These are phyloP conservation scores for Gadopsis marmoratus DNA, from an alignment of 2,797 vertebrate species.

Conservation along the genomic window DNA sequence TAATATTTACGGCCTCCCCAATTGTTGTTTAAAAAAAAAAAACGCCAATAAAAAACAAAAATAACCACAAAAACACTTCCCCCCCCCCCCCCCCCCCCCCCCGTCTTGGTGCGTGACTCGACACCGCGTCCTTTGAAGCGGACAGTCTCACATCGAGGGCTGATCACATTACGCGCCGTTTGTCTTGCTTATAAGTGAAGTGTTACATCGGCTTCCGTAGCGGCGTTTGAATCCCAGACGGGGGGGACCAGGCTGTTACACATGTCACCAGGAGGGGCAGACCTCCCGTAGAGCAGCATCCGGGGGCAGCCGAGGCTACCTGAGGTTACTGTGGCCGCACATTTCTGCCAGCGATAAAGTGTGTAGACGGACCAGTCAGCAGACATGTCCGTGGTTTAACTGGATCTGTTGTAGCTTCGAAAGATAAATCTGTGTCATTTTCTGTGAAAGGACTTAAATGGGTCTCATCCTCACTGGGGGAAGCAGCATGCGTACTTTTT, in stretches of 20 bases:
- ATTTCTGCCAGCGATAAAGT: background rate
- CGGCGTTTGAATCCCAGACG: slow-evolving; percentile 56
- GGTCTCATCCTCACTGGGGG: too few relatives aligned
- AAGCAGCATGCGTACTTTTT: background rate
- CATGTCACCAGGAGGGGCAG: slow-evolving; percentile 37
- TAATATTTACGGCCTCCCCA: too few relatives aligned
- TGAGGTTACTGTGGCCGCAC: background rate
- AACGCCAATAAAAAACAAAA: too few relatives aligned
- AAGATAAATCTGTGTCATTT: background rate
- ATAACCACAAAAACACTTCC: too few relatives aligned
- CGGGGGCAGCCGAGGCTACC: slow-evolving; percentile 49
- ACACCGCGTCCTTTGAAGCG: slow-evolving; percentile 75
- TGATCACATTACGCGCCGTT: slow-evolving; percentile 82
- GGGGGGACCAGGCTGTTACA: slow-evolving; percentile 39
- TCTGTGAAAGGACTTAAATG: background rate
- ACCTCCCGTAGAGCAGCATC: slow-evolving; percentile 55
- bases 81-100: too few relatives aligned
- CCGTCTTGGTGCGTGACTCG: slow-evolving; percentile 66
- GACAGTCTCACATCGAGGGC: slow-evolving; percentile 64
- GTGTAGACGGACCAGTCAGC: background rate
- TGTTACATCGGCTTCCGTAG: slow-evolving; percentile 74
- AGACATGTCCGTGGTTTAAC: background rate
- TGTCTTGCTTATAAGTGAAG: slow-evolving; percentile 80
- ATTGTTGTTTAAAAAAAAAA: too few relatives aligned
- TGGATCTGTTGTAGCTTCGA: background rate